A percentile compares a stretch with the other conserved stretches of the same genome.
These are phyloP conservation scores for Egretta garzetta DNA, from an alignment of 2,113 vertebrate genomes.

Conservation along the genomic window DNA sequence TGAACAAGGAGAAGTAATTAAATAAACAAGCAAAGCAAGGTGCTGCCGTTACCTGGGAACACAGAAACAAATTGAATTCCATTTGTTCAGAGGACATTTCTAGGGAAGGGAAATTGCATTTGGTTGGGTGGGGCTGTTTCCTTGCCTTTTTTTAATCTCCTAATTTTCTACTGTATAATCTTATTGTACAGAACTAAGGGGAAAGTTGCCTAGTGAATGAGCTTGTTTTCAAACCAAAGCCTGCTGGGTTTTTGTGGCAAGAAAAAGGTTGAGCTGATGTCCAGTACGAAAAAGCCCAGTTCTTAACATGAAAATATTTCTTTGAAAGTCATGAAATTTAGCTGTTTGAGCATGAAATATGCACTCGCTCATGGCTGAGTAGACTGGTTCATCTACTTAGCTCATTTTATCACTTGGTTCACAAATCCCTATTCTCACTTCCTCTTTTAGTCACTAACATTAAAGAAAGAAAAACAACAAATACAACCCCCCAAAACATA, in stretches of 20 bases:
- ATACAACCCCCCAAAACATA: neutral
- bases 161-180: neutral
- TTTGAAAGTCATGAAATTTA: neutral
- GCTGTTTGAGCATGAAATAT: conserved; percentile 6
- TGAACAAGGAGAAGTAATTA: conserved; percentile 46
- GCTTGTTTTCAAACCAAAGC: neutral
- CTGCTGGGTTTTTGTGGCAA: neutral
- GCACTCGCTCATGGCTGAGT: neutral
- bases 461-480: neutral
- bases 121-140: neutral
- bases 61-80: conserved; percentile 30
- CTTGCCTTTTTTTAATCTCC: neutral
- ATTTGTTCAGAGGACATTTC: neutral
- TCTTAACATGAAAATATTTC: neutral
- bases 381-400: neutral
- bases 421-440: neutral
- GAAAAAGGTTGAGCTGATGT: neutral
- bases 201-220: neutral
- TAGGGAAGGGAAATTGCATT: conserved; percentile 11
- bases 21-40: conserved; percentile 41
- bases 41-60: conserved; percentile 37
- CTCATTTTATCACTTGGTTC: neutral
- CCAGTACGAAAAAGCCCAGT: neutral
- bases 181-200: neutral
- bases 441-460: neutral